A percentile compares a stretch with the other conserved stretches of the same genome.
Conservation (phyloP, 1,140 invertebrate genomes). For the Drosophila trapezifrons region DNA sequence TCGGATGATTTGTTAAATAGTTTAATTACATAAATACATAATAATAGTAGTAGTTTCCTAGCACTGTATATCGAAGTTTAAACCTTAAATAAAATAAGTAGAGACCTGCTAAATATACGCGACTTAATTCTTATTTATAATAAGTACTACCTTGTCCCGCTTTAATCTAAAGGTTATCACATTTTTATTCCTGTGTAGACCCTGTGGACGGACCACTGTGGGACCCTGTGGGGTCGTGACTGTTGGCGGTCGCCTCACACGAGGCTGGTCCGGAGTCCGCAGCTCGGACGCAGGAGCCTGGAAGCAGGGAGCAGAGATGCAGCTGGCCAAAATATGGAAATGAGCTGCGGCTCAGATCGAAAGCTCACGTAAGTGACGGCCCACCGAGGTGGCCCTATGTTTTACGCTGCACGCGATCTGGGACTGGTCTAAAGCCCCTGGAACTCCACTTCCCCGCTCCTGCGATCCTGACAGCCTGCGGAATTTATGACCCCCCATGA, state of each 20-base stretch:
- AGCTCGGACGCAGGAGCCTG: neutral
- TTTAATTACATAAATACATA: neutral
- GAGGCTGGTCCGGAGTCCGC: conserved; percentile 29
- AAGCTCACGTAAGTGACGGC: conserved; percentile 58
- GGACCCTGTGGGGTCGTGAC: conserved; percentile 54
- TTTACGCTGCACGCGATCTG: conserved; percentile 37
- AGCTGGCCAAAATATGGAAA: conserved; percentile 75
- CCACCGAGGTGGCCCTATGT: conserved; percentile 35
- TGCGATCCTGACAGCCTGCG: neutral
- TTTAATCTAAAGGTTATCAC: too few species aligned
- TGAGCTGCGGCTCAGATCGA: conserved; percentile 63
- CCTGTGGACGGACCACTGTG: conserved; percentile 7
- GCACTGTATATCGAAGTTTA: neutral
- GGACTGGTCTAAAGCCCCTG: conserved; percentile 3
- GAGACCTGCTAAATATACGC: too few species aligned
- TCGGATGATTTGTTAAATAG: neutral
- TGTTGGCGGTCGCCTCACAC: conserved; percentile 77
- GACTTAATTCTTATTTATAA: too few species aligned
- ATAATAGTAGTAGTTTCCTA: too few species aligned
- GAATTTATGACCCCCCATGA: conserved; percentile 17
- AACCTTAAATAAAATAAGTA: too few species aligned
- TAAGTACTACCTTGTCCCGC: too few species aligned
- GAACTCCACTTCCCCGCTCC: neutral
- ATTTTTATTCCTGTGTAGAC: conserved; percentile 12
- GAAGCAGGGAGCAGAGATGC: conserved; percentile 26